Conservation (phyloP, 2,113 vertebrate genomes). For the Promerops cafer region DNA sequence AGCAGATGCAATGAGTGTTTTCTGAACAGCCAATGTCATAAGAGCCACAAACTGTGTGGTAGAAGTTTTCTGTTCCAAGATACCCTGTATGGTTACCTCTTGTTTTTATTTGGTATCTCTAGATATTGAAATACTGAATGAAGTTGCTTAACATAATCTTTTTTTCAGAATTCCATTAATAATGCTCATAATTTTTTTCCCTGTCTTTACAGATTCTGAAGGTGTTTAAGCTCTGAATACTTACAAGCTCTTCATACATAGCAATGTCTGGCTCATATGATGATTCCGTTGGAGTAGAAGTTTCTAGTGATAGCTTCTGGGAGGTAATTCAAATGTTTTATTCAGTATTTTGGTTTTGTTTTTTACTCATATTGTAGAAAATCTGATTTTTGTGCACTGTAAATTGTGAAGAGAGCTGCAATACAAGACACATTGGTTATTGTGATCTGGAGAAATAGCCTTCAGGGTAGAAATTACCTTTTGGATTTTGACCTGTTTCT, state of each 20-base stretch:
- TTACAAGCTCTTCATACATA: neutral
- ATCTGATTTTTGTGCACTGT: neutral
- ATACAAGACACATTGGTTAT: neutral
- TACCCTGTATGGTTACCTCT: neutral
- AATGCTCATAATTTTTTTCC: neutral
- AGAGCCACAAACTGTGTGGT: neutral
- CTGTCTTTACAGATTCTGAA: constrained; percentile 29
- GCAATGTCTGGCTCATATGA: constrained; percentile 90
- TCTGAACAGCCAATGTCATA: neutral
- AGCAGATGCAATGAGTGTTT: neutral
- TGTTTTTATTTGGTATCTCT: neutral
- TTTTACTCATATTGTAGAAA: neutral
- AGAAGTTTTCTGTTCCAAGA: neutral
- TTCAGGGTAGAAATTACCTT: neutral
- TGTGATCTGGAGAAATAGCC: neutral
- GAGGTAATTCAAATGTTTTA: constrained; percentile 77
- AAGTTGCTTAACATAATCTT: neutral
- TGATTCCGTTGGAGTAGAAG: constrained; percentile 86
- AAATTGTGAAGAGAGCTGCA: neutral
- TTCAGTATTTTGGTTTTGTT: neutral
- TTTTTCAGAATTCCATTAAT: neutral
- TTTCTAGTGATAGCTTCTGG: constrained; percentile 98
- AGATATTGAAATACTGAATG: neutral
- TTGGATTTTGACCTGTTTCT: neutral
- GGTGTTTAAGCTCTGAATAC: constrained; percentile 4